Conservation (phyloP, 2,888 invertebrate species). For the Brenthis ino region DNA sequence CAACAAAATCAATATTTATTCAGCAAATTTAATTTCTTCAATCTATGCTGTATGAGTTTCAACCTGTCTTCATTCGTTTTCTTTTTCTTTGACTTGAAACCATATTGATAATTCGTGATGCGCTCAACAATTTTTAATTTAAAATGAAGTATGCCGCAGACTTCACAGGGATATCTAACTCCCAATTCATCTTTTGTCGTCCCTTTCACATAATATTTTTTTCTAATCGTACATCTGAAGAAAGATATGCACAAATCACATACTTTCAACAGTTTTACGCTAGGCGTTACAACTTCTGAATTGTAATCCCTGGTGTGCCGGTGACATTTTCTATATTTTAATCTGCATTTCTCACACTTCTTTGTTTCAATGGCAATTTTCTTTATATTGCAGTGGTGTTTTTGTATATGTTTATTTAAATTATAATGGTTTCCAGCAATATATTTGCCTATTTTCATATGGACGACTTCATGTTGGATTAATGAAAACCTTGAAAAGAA, state of each 20-base stretch:
- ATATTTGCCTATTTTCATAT: slow-evolving; percentile 34
- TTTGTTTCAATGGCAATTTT: slow-evolving; percentile 3
- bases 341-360: slow-evolving; percentile 33
- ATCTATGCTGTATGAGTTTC: slow-evolving; percentile 41
- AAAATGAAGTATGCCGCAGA: slow-evolving; percentile 34
- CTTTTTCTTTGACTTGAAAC: background rate
- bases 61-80: slow-evolving; percentile 40
- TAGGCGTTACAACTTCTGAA: background rate
- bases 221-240: slow-evolving; percentile 12
- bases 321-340: slow-evolving; percentile 31
- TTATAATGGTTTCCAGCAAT: slow-evolving; percentile 28
- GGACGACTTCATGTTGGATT: slow-evolving; percentile 37
- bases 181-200: slow-evolving; percentile 19
- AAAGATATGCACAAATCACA: slow-evolving; percentile 35
- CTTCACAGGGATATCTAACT: slow-evolving; percentile 25
- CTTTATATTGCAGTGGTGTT: slow-evolving; percentile 7
- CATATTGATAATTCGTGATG: background rate
- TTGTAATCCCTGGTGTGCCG: slow-evolving; percentile 39
- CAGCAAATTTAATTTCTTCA: slow-evolving; percentile 41
- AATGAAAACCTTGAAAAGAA: slow-evolving; percentile 36
- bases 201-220: slow-evolving; percentile 20
- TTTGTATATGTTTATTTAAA: slow-evolving; percentile 26
- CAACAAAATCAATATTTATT: slow-evolving; percentile 37
- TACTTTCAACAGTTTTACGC: slow-evolving; percentile 8
- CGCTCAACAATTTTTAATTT: slow-evolving; percentile 32